Evolutionary conservation across 2,888 invertebrate genomes (phyloP), one percentile per base, ranked within the genome.

Genomic region (Nasonia oneida): DNA sequence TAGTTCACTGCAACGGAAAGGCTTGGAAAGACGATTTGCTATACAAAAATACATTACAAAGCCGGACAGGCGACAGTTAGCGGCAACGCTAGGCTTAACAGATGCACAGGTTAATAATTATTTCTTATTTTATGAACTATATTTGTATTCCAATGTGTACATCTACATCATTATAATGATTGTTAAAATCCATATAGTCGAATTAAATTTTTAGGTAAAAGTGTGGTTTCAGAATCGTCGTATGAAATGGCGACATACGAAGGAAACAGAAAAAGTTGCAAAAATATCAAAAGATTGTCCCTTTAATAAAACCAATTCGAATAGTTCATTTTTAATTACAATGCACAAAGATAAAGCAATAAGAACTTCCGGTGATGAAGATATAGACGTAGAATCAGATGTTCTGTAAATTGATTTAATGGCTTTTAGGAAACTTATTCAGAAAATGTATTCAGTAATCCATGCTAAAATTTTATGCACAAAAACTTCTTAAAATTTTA

Each of bases 11-110:
- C 98, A 99, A 92, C 94, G 98, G n/a, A 98, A 98, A 92, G 98
- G 98, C 0, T 94, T 99, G 83, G 98, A 99, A 94, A 95, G 98
- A 89, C 94, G 98, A 89, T 99, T 99, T 93, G 97, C 98, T 91
- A 95, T 98, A 88, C 98, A 98, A 93, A 98, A 98, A 93, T 99
- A 99, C 92, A 98, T 99, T 87, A 98, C 98, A 0, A 99, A 98
- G 93, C 98, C 98, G 0, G 98, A 99, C 91, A 94, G 98, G 91
- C 94, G 98, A 89, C 98, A 98, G 93, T 94, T 99, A 86, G 98
- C 98, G 0, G 98, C 98, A 5, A 97, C 98, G 15, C 94, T 99
- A 50, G 98, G 98, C 81, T 95, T 98, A 12, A 98, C 98, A 0
- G 98, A 98, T 94, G 98, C 98, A 6, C 98, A 98, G 95, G 98